Percentiles rank a stretch among this genome's conserved stretches.
phyloP scores from a whole-genome alignment of 2,888 invertebrate genomes.

The Artemia sinica region DNA sequence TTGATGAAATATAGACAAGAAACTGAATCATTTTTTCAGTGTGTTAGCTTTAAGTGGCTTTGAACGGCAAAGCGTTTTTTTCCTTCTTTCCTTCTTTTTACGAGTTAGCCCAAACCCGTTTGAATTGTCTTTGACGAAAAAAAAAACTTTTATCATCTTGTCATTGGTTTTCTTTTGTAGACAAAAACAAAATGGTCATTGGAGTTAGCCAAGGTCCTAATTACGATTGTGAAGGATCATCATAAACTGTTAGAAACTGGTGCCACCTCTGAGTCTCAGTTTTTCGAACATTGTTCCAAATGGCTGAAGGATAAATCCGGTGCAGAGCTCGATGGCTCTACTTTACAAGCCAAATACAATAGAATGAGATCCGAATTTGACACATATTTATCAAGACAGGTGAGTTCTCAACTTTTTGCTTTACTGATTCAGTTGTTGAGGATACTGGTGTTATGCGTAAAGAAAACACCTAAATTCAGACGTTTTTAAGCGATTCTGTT shows the following conservation, averaged over 20 bases:
- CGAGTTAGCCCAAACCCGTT: no score
- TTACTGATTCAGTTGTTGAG: no score
- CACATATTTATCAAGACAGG: neutral
- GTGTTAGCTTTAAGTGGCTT: no score
- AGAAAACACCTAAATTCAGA: no score
- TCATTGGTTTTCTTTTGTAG: neutral
- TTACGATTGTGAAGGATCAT: slow-evolving; percentile 7
- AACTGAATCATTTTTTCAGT: no score
- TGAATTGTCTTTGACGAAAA: no score
- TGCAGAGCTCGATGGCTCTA: slow-evolving; percentile 3
- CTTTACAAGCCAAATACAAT: neutral
- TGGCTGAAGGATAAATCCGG: neutral
- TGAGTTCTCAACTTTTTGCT: neutral
- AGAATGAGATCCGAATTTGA: slow-evolving; percentile 1
- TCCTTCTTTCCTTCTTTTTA: no score
- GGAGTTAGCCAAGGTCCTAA: slow-evolving; percentile 10
- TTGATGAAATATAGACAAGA: no score
- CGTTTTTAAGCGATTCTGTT: no score
- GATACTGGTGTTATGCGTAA: no score
- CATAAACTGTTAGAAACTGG: neutral
- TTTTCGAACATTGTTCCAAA: slow-evolving; percentile 1
- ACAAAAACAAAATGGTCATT: slow-evolving; percentile 6
- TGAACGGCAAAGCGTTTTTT: no score
- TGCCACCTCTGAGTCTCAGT: neutral
- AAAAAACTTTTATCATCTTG: no score